These are phyloP conservation scores for Sesamia nonagrioides DNA, from an alignment of 1,140 invertebrate species.

Conservation along the genomic window DNA sequence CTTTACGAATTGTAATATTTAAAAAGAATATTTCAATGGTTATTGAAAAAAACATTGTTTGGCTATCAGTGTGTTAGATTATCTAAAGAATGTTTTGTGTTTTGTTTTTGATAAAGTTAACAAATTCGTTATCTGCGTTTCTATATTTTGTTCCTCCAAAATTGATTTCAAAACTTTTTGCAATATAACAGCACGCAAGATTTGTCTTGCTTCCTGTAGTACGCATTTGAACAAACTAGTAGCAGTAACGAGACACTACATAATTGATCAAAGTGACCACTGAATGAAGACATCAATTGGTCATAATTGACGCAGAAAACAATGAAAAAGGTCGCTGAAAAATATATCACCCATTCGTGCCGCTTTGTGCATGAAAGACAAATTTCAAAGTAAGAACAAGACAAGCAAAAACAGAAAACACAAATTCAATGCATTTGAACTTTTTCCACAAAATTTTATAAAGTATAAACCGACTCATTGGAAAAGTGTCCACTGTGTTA, in stretches of 20 bases:
- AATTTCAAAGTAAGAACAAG: slow-evolving; percentile 48
- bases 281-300: slow-evolving; percentile 75
- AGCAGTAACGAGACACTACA: slow-evolving; percentile 38
- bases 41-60: neutral
- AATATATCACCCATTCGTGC: slow-evolving; percentile 41
- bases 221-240: slow-evolving; percentile 45
- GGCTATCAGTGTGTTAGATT: neutral
- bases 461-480: slow-evolving; percentile 72
- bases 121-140: neutral
- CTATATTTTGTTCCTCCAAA: neutral
- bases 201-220: neutral
- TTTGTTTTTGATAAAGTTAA: slow-evolving; percentile 26
- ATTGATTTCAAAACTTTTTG: neutral
- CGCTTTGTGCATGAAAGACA: slow-evolving; percentile 28
- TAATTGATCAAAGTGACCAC: slow-evolving; percentile 73
- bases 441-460: slow-evolving; percentile 66
- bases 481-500: slow-evolving; percentile 55
- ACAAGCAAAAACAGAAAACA: slow-evolving; percentile 40
- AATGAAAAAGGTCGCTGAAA: slow-evolving; percentile 49
- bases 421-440: slow-evolving; percentile 46
- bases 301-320: slow-evolving; percentile 76
- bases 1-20: neutral
- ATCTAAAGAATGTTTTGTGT: slow-evolving; percentile 1
- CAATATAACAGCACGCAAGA: neutral
- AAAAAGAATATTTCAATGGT: neutral